Base-by-base conservation (phyloP, 1,140 invertebrate species). In the Anoplolepis gracilipes region DNA sequence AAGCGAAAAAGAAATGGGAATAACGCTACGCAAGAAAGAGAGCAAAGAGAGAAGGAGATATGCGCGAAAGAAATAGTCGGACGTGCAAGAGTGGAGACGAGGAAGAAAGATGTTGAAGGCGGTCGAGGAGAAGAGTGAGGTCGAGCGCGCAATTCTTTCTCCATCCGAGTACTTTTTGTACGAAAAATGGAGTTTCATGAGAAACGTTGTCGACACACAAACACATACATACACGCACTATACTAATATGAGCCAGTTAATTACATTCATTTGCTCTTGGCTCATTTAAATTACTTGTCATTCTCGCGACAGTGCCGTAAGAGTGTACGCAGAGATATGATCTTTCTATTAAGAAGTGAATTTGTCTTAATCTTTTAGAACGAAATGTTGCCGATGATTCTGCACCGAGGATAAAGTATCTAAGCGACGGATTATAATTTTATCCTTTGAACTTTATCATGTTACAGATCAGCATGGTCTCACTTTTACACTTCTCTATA, bases 161-260 rank as follows among this genome's bases (percentile, higher is more conserved):
- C 61, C 36, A 30, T 61, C 72, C n/a, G 25, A 36, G 46, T 28
- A 69, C 62, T 90, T 91, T 86, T 87, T 86, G 64, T 78, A 75
- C 39, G 72, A 76, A 89, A 90, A 88, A 87, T 89, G 39, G 79
- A 92, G 88, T 85, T 91, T 91, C 88, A 87, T 88, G 87, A 61
- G 70, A 79, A 87, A 67, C 62, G 19, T 46, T 42, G 36, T 65
- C 79, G 46, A 42, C 42, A 42, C 11, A 42, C 11, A 42, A 2
- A 13, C 42, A 13, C 11, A 42, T 3, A 42, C 42, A 42, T 11
- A 49, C 46, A 49, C 16, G 16, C 55, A 49, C 59, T 57, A 82
- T 55, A 16, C 46, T 46, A 28, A 64, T 62, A 84, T 13, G 25
- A 64, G n/a, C 67, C 57, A 76, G 86, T 81, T 92, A 92, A 92